Conservation (phyloP, 2,113 vertebrate species). For the Orycteropus afer region DNA sequence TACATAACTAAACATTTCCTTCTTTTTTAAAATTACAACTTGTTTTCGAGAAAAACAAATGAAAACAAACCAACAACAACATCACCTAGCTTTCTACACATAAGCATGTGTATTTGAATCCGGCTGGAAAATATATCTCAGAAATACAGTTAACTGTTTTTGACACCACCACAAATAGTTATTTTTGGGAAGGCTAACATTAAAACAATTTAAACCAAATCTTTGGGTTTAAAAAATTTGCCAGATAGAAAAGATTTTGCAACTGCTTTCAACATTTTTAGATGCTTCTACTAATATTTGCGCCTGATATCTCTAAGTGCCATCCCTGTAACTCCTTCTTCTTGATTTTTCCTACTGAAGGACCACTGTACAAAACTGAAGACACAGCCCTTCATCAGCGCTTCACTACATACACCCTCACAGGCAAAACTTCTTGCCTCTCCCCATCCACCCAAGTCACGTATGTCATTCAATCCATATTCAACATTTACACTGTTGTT, state of each 20-base stretch:
- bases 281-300: neutral
- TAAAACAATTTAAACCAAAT: slow-evolving; percentile 15
- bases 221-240: neutral
- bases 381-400: neutral
- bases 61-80: neutral
- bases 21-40: slow-evolving; percentile 30
- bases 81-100: neutral
- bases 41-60: neutral
- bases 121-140: neutral
- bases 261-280: neutral
- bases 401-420: neutral
- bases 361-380: neutral
- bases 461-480: neutral
- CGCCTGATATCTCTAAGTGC: neutral
- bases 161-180: neutral
- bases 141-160: neutral
- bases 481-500: no score
- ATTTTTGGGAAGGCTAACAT: neutral
- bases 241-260: neutral
- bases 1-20: neutral
- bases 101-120: neutral
- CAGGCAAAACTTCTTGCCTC: neutral
- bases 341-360: neutral
- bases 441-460: neutral
- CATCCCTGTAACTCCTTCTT: neutral